Conservation (phyloP, 2,888 invertebrate genomes). For the Altica lythri region DNA sequence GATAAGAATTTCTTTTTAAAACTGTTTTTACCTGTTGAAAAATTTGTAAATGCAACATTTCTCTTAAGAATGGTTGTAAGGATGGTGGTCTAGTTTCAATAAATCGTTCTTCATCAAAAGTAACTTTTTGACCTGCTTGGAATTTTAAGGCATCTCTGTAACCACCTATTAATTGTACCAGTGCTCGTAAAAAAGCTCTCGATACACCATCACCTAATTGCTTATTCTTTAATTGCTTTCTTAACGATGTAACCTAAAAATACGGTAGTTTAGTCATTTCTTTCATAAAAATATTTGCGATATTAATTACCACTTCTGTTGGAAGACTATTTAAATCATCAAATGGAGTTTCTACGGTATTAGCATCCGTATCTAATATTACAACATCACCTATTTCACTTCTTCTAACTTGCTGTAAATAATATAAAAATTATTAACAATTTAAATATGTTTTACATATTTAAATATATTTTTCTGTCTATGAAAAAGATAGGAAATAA, state of each 20-base stretch:
- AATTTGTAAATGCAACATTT: conserved; percentile 92
- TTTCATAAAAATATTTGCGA: no score
- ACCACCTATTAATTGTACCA: conserved; percentile 93
- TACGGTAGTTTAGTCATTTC: neutral
- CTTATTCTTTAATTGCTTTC: conserved; percentile 75
- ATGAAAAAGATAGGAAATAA: no score
- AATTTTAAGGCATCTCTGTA: conserved; percentile 89
- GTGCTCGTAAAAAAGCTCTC: conserved; percentile 85
- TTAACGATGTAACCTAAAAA: conserved; percentile 71
- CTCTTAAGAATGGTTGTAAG: conserved; percentile 86
- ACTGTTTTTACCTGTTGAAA: conserved; percentile 77
- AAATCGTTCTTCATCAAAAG: conserved; percentile 86
- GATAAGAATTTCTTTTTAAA: no score
- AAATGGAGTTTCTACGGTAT: conserved; percentile 84
- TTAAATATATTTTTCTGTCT: no score
- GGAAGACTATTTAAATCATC: conserved; percentile 90
- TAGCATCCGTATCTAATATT: conserved; percentile 89
- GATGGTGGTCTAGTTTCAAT: conserved; percentile 81
- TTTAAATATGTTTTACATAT: no score
- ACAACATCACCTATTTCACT: conserved; percentile 94
- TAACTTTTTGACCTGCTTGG: conserved; percentile 73
- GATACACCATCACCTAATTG: conserved; percentile 91
- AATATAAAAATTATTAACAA: neutral
- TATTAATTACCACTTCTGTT: conserved; percentile 86
- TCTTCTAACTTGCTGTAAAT: conserved; percentile 70